Evolutionary conservation across 2,888 invertebrate genomes (phyloP).

Genomic region (Calephelis perditalis): DNA sequence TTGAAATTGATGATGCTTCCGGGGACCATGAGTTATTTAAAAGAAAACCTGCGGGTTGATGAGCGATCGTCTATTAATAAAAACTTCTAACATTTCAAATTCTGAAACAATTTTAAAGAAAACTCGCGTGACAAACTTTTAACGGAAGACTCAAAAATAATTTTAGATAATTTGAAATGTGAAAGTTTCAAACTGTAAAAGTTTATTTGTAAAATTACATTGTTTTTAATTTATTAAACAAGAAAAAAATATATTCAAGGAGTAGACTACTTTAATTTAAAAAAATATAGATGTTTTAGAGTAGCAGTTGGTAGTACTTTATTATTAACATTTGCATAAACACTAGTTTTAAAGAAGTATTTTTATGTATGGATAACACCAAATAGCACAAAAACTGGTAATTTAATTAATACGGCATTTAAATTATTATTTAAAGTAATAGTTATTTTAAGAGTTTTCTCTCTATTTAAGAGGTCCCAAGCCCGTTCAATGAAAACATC

Average conservation of each 20-base stretch:
- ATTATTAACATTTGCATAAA: too few relatives aligned
- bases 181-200: not conserved
- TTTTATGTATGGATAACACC: too few relatives aligned
- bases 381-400: too few relatives aligned
- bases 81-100: conserved; percentile 4
- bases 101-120: conserved; percentile 18
- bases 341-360: too few relatives aligned
- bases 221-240: not conserved
- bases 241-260: not conserved
- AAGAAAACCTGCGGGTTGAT: conserved; percentile 34
- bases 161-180: not conserved
- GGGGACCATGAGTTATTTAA: conserved; percentile 34
- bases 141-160: conserved; percentile 14
- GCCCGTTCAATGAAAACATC: too few relatives aligned
- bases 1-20: conserved; percentile 44
- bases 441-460: too few relatives aligned
- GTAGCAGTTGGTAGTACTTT: too few relatives aligned
- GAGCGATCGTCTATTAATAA: conserved; percentile 34
- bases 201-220: conserved; percentile 7
- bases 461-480: too few relatives aligned
- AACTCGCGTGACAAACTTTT: conserved; percentile 16
- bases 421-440: too few relatives aligned
- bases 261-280: too few relatives aligned
- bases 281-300: too few relatives aligned
- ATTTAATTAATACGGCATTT: too few relatives aligned